phyloP scores from a whole-genome alignment of 92 coral and sea anemone genomes.

The Siderastrea radians region DNA sequence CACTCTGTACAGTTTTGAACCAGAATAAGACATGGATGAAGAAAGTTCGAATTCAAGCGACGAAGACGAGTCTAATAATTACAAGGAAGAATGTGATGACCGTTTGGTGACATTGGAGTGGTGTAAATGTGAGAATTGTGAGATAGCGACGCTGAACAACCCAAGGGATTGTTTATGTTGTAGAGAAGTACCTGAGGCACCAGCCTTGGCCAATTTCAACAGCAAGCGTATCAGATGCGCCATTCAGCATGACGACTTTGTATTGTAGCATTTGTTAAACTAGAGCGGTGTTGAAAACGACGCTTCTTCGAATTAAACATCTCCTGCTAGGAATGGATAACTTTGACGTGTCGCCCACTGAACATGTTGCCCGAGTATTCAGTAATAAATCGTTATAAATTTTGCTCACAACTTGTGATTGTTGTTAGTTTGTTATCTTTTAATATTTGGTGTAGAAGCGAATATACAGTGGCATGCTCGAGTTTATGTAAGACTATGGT shows the following conservation, averaged over 20 bases:
- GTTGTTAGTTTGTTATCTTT: neutral
- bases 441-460: no score
- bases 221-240: slow-evolving; percentile 6
- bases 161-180: slow-evolving; percentile 43
- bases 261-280: slow-evolving; percentile 15
- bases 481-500: no score
- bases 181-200: slow-evolving; percentile 21
- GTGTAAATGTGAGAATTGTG: slow-evolving; percentile 46
- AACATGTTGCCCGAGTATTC: slow-evolving; percentile 20
- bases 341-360: neutral
- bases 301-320: slow-evolving; percentile 26
- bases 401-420: neutral
- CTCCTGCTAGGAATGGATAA: slow-evolving; percentile 10
- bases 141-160: slow-evolving; percentile 29
- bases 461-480: no score
- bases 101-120: slow-evolving; percentile 26
- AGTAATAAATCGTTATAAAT: neutral
- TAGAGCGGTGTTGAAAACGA: slow-evolving; percentile 40
- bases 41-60: neutral
- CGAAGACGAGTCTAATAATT: neutral
- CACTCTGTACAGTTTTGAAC: slow-evolving; percentile 17
- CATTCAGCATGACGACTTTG: slow-evolving; percentile 19
- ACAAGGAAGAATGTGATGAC: neutral
- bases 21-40: slow-evolving; percentile 9
- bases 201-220: slow-evolving; percentile 32